Evolutionary conservation across 2,113 vertebrate genomes (phyloP).

Genomic region (Fulica atra): DNA sequence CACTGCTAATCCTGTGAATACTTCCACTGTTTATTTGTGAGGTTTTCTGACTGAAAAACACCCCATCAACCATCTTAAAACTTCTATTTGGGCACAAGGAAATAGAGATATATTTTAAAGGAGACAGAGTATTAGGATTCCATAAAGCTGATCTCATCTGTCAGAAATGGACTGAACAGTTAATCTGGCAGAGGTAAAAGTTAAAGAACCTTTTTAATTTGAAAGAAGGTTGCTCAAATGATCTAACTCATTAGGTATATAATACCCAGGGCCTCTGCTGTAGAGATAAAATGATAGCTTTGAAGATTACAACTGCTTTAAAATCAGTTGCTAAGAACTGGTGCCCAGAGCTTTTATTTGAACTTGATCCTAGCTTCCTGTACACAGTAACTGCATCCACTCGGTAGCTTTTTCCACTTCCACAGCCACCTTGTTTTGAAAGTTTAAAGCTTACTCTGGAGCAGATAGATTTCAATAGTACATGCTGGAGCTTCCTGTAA

Average conservation of each 20-base stretch:
- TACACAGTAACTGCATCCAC: conserved; percentile 62
- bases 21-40: background rate
- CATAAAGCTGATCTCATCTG: conserved; percentile 16
- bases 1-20: background rate
- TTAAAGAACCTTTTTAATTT: conserved; percentile 24
- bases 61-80: background rate
- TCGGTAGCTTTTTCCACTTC: conserved; percentile 30
- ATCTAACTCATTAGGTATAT: conserved; percentile 45
- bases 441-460: conserved; percentile 32
- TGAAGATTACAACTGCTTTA: conserved; percentile 60
- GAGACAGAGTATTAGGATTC: conserved; percentile 22
- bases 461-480: conserved; percentile 46
- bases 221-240: conserved; percentile 46
- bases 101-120: background rate
- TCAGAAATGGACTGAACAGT: conserved; percentile 14
- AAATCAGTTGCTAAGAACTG: conserved; percentile 55
- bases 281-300: conserved; percentile 62
- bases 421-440: conserved; percentile 46
- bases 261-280: conserved; percentile 48
- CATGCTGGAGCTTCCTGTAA: conserved; percentile 48
- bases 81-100: background rate
- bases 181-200: conserved; percentile 19
- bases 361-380: conserved; percentile 71
- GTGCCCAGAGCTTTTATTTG: conserved; percentile 57
- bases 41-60: background rate